A percentile compares a stretch with the other conserved stretches of the same genome.
Evolutionary conservation across 2,888 invertebrate species (phyloP).

Genomic region (Xestoiulus laeticollis): DNA sequence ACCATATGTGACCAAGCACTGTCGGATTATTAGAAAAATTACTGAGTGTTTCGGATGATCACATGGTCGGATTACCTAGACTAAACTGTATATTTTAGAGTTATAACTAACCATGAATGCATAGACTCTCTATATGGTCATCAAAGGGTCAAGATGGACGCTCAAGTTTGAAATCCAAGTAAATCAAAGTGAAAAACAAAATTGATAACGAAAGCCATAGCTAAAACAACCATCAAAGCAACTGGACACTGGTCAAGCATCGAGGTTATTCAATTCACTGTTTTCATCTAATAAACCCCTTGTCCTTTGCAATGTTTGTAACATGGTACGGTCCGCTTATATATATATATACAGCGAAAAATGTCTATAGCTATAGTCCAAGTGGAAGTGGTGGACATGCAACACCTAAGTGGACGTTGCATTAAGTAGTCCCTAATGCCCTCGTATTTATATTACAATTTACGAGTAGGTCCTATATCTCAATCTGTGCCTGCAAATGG

Average conservation of each 20-base stretch:
- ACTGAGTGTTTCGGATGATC: too few relatives aligned
- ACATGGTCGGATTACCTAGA: too few relatives aligned
- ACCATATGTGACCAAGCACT: too few relatives aligned
- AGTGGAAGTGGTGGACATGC: neutral
- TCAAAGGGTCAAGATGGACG: too few relatives aligned
- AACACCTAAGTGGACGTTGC: neutral
- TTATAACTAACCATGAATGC: too few relatives aligned
- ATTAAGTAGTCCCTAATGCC: neutral
- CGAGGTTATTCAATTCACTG: too few relatives aligned
- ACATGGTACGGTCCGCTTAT: neutral
- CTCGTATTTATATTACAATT: constrained; percentile 2
- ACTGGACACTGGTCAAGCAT: neutral
- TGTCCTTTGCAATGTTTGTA: neutral
- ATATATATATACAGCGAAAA: neutral
- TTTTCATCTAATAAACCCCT: too few relatives aligned
- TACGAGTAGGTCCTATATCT: neutral
- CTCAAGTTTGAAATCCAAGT: too few relatives aligned
- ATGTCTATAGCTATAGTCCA: neutral
- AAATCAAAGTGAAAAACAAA: neutral
- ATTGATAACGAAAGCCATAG: neutral
- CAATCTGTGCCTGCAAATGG: neutral
- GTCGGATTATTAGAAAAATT: too few relatives aligned
- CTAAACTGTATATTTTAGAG: too few relatives aligned
- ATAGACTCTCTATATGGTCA: too few relatives aligned
- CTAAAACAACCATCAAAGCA: neutral